Evolutionary conservation across 2,797 vertebrate genomes (phyloP).

Genomic region (Discoglossus pictus): DNA sequence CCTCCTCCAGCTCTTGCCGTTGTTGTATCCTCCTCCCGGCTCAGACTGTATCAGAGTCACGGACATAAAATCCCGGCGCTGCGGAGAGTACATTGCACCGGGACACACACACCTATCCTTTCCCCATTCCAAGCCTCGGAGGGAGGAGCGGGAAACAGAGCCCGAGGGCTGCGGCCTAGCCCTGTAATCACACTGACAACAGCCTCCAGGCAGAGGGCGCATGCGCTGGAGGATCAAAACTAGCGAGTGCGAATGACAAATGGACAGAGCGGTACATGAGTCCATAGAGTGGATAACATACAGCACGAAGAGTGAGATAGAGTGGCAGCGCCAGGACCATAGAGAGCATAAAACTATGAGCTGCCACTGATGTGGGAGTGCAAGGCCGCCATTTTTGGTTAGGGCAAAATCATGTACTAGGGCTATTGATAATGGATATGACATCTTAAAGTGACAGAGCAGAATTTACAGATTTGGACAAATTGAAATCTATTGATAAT

Average conservation of each 20-base stretch:
- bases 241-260: not conserved
- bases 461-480: too few species aligned
- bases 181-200: not conserved
- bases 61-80: conserved; percentile 82
- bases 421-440: too few species aligned
- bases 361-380: conserved; percentile 3
- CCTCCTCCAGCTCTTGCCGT: conserved; percentile 82
- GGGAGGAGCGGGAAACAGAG: conserved; percentile 3
- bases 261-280: too few species aligned
- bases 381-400: conserved; percentile 20
- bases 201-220: conserved; percentile 19
- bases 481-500: too few species aligned
- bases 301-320: not conserved
- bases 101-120: not conserved
- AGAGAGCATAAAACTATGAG: not conserved
- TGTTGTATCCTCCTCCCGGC: conserved; percentile 68
- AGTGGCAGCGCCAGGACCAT: not conserved
- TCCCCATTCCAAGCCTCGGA: conserved; percentile 23
- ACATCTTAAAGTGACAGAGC: too few species aligned
- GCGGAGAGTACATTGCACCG: conserved; percentile 70
- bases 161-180: not conserved
- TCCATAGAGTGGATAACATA: too few species aligned
- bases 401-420: not conserved
- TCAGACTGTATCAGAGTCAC: conserved; percentile 74
- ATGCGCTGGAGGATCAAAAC: conserved; percentile 10